Base-by-base conservation (phyloP, 2,113 vertebrate genomes). In the Tympanuchus pallidicinctus region DNA sequence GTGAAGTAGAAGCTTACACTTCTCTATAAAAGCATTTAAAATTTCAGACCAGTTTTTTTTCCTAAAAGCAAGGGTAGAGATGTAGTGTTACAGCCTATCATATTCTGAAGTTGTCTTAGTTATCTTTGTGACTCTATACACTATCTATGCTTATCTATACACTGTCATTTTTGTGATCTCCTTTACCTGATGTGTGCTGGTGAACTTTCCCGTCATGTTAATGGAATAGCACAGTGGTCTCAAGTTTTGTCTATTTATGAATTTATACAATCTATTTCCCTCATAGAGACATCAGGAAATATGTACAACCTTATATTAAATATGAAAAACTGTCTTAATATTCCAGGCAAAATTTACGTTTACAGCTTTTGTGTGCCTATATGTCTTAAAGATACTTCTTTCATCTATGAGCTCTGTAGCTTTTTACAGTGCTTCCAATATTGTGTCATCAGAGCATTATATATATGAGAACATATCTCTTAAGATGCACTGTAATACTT, bases 281-380 rank as follows among this genome's bases (percentile, higher is more conserved):
- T 88, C 88, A 34, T 82, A 80, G 70, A 83, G 69, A 64, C 24
- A 95, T 70, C 75, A 88, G n/a, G 47, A 90, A 94, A 90, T 90
- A 95, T 87, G 89, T 97, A 95, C 45, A 73, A 66, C 61, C 28
- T 87, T 60, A 70, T 60, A 96, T 93, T 93, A 95, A 82, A 20
- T 43, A 60, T 93, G 91, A 96, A 93, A 94, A 96, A 97, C 36
- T 87, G 82, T 61, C 82, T 90, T 89, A 92, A 95, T 97, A 96
- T 92, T 88, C 64, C 70, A 95, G 74, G 36, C 1, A 91, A 75
- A 92, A 40, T n/a, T 77, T 43, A 59, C 25, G 61, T 83, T 95
- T 91, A 22, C 30, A 87, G 82, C 10, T 93, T 88, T 79, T 82
- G 28, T 70, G 56, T 91, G 88, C 81, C 76, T 32, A 73, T 82